These are phyloP conservation scores for Mesochorus sp. DNA, from an alignment of 2,888 invertebrate species.

Conservation along the genomic window DNA sequence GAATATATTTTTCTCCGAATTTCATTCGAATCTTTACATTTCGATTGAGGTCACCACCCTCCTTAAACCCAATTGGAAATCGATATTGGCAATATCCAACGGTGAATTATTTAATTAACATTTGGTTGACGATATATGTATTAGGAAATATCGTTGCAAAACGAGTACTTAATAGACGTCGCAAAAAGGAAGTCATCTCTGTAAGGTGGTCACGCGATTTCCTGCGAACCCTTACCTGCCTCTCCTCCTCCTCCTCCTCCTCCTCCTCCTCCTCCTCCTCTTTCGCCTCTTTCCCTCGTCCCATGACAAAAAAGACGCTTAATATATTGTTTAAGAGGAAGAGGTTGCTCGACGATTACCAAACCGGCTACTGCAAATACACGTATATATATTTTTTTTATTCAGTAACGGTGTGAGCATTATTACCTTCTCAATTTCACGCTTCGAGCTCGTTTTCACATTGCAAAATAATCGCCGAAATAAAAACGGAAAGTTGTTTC, in stretches of 20 bases:
- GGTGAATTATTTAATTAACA: slow-evolving; percentile 29
- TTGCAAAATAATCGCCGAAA: slow-evolving; percentile 53
- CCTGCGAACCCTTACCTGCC: slow-evolving; percentile 38
- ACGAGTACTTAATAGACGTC: slow-evolving; percentile 55
- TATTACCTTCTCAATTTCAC: slow-evolving; percentile 58
- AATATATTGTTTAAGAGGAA: slow-evolving; percentile 60
- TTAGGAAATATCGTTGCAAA: slow-evolving; percentile 55
- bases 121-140: slow-evolving; percentile 29
- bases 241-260: background rate
- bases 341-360: slow-evolving; percentile 54
- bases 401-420: slow-evolving; percentile 33
- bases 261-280: too few relatives aligned
- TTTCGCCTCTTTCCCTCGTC: background rate
- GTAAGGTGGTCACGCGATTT: slow-evolving; percentile 58
- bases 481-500: slow-evolving; percentile 32
- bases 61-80: slow-evolving; percentile 4
- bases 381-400: background rate
- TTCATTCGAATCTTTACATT: too few relatives aligned
- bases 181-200: slow-evolving; percentile 54
- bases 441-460: slow-evolving; percentile 52
- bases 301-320: slow-evolving; percentile 45
- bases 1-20: too few relatives aligned
- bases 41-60: too few relatives aligned
- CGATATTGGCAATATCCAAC: slow-evolving; percentile 41
- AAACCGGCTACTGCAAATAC: slow-evolving; percentile 35